phyloP scores from a whole-genome alignment of 2,888 invertebrate genomes.

The Polymixis lichenea region DNA sequence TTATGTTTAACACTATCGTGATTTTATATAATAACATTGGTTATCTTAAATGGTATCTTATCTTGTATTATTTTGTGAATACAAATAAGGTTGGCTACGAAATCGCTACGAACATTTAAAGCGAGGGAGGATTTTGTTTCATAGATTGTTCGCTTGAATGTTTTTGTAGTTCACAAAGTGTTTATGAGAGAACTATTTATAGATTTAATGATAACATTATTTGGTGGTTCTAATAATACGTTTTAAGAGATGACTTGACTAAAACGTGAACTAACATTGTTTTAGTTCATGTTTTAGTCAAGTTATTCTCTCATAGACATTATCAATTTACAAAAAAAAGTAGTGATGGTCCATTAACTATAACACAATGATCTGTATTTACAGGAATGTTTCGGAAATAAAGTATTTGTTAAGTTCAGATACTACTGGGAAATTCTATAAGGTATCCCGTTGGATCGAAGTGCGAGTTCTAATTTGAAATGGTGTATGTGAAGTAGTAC shows the following conservation, averaged over 20 bases:
- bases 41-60: constrained; percentile 43
- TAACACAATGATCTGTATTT: not conserved
- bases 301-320: too few relatives aligned
- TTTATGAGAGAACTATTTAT: constrained; percentile 19
- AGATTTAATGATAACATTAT: constrained; percentile 6
- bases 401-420: not conserved
- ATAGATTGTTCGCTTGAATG: constrained; percentile 4
- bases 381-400: not conserved
- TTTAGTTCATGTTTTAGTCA: not conserved
- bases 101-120: constrained; percentile 26
- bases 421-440: not conserved
- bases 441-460: constrained; percentile 1
- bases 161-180: constrained; percentile 8
- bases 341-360: not conserved
- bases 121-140: constrained; percentile 14
- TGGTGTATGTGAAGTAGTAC: not conserved
- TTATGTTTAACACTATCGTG: constrained; percentile 46
- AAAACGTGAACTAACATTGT: not conserved
- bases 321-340: not conserved
- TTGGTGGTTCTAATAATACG: not conserved
- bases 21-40: constrained; percentile 46
- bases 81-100: constrained; percentile 35
- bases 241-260: not conserved
- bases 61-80: constrained; percentile 33
- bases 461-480: constrained; percentile 7